A percentile compares a stretch with the other conserved stretches of the same genome.
Evolutionary conservation across 92 coral and sea anemone genomes (phyloP).

Genomic region (Porites divaricata): DNA sequence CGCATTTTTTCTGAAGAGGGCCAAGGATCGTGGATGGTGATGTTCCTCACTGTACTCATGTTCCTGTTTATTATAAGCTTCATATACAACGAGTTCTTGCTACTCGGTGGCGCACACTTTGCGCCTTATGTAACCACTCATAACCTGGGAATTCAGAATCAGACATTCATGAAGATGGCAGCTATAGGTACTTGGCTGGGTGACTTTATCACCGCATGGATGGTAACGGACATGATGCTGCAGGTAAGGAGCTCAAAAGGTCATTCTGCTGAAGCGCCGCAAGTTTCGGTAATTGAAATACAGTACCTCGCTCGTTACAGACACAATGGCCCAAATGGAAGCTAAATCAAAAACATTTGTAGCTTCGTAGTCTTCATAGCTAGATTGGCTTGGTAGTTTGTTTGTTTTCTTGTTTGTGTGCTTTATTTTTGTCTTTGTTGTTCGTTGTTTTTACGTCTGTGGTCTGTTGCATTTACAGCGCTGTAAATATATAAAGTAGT

Average conservation of each 20-base stretch:
- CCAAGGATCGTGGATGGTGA: conserved; percentile 96
- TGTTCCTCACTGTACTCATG: conserved; percentile 78
- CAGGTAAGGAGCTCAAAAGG: conserved; percentile 57
- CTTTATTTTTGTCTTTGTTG: too few species aligned
- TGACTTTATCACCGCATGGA: conserved; percentile 92
- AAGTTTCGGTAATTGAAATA: too few species aligned
- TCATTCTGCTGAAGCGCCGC: too few species aligned
- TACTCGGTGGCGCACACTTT: conserved; percentile 74
- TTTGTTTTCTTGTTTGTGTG: too few species aligned
- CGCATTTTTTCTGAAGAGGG: conserved; percentile 88
- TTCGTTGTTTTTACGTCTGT: too few species aligned
- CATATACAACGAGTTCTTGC: conserved; percentile 82
- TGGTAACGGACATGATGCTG: conserved; percentile 94
- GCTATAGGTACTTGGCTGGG: conserved; percentile 96
- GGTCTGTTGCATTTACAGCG: too few species aligned
- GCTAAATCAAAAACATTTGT: too few species aligned
- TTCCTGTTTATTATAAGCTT: conserved; percentile 73
- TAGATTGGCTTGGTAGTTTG: too few species aligned
- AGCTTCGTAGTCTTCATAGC: too few species aligned
- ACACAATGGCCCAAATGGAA: too few species aligned
- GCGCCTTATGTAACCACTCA: conserved; percentile 64
- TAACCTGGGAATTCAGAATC: conserved; percentile 85
- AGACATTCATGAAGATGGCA: conserved; percentile 89
- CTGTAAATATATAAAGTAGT: too few species aligned
- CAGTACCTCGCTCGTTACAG: too few species aligned